Conservation (phyloP, 2,888 invertebrate genomes). For the Strigamia transsilvanica region DNA sequence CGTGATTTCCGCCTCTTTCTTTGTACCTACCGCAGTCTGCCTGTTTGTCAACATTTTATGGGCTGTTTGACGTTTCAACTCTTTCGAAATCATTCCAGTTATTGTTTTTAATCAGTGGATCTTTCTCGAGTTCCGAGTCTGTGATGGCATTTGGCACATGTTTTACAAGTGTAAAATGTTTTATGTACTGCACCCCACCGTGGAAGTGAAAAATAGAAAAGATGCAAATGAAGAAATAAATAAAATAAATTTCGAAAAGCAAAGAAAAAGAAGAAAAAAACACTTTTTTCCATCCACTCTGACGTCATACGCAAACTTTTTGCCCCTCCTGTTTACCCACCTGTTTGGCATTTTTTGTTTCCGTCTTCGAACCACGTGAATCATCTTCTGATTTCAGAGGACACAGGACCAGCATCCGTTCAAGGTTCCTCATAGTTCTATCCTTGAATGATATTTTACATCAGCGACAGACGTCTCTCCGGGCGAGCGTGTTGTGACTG, state of each 20-base stretch:
- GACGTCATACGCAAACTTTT: neutral
- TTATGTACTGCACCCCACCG: neutral
- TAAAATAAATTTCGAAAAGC: neutral
- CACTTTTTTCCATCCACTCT: neutral
- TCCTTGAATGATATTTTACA: conserved; percentile 15
- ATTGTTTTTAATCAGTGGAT: no score
- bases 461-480: neutral
- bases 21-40: no score
- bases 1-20: no score
- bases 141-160: neutral
- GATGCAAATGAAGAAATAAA: neutral
- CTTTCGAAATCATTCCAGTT: neutral
- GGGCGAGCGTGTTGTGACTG: conserved; percentile 8
- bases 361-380: neutral
- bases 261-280: neutral
- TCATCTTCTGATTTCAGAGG: neutral
- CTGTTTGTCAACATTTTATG: no score
- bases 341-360: neutral
- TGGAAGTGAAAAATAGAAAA: no score
- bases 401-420: neutral
- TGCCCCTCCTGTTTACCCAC: neutral
- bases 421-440: conserved; percentile 4
- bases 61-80: neutral
- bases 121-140: neutral
- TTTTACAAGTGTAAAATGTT: neutral